Evolutionary conservation across 2,888 invertebrate species (phyloP), one percentile per base, ranked within the genome.

Genomic region (Nematopogon swammerdamellus): DNA sequence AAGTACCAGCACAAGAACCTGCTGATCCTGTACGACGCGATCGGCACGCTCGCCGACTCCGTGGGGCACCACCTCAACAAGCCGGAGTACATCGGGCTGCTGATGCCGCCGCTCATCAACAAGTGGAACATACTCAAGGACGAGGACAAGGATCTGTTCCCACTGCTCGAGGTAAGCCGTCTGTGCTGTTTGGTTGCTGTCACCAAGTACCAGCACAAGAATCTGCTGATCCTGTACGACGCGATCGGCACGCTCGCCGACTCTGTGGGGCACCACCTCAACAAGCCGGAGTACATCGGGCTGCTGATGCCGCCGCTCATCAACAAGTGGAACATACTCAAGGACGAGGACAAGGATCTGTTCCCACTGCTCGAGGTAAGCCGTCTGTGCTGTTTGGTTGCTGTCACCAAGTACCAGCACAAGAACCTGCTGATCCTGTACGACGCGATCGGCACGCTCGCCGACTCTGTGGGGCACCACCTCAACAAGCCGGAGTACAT

Each of bases 201-300:
- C 76, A 90, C 91, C 64, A 94, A 96, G 73, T 91, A 91, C 66
- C 89, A 96, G 79, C 97, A 98, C 68, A 98, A 98, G 77, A 99
- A 99, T 79, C 79, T 99, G 60, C 82, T 99, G 57, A 99, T 99
- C 60, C 77, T 99, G 49, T 99, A 99, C 65, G 99, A 99, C 72
- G 99, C 99, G 8, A 97, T 99, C 63, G 98, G 98, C 19, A 99
- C 99, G 0, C 79, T 99, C 57, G 99, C 99, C 0, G 98, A 99
- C 72, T 97, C 97, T 0, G 98, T 99, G 4, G 98, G 98, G 2
- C 92, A 92, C 67, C 95, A 97, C 72, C 82, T 99, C 48, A 98
- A 98, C 66, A 95, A 95, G 70, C 92, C 92, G 0, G 96, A 97
- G 63, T 98, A 95, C 65, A 97, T 98, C 54, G 92, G 92, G 66